phyloP scores from a whole-genome alignment of 2,888 invertebrate genomes.

The Antitype chi region DNA sequence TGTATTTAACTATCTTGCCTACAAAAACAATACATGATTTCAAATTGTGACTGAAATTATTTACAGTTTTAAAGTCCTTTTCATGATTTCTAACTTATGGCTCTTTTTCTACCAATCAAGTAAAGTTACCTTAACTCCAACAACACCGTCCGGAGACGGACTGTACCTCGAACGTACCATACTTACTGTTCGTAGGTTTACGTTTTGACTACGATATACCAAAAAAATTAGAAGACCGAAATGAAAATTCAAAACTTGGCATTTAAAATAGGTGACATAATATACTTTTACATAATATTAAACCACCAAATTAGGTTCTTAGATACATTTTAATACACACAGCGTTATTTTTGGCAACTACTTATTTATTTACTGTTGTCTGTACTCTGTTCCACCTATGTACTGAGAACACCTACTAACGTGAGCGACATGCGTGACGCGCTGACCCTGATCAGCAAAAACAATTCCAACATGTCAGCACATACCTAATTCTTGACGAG shows the following conservation, averaged over 20 bases:
- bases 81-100: not conserved
- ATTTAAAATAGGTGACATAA: not conserved
- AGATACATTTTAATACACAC: not conserved
- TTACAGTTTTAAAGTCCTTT: not conserved
- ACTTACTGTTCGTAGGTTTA: not conserved
- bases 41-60: not conserved
- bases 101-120: not conserved
- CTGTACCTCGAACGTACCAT: not conserved
- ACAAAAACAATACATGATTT: not conserved
- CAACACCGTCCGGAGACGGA: not conserved
- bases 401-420: too few relatives aligned
- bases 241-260: not conserved
- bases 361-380: conserved; percentile 11
- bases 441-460: conserved; percentile 58
- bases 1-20: too few relatives aligned
- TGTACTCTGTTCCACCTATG: conserved; percentile 2
- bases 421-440: conserved; percentile 53
- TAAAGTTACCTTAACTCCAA: not conserved
- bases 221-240: not conserved
- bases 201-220: not conserved
- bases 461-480: conserved; percentile 33
- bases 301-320: not conserved
- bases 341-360: conserved; percentile 21
- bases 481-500: conserved; percentile 10
- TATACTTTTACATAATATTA: not conserved